Evolutionary conservation across 2,888 invertebrate species (phyloP), one percentile per base, ranked within the genome.

Genomic region (Monopis laevigella): DNA sequence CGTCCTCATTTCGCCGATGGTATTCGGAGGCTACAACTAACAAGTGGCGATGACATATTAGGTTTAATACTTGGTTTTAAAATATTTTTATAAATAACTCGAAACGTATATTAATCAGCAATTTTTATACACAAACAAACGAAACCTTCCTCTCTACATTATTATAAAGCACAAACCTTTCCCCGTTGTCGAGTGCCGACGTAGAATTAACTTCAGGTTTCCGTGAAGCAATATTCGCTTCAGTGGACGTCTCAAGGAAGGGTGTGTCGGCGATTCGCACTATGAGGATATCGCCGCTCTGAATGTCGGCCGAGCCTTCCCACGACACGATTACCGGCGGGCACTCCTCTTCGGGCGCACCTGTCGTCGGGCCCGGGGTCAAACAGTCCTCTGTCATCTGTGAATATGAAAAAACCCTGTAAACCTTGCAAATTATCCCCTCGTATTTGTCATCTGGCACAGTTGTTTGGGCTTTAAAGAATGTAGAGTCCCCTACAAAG

Each of bases 271-370:
- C 86, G 65, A 88, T 86, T 65, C 87, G 84, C 35, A 88, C 87
- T 60, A 88, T 82, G 51, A 88, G 83, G 51, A 88, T 86, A 68
- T 88, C 88, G 12, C 88, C 88, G 48, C 86, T 87, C 65, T 88
- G 88, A 50, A 88, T 86, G 65, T 87, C 87, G 24, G 84, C 84
- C 45, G 84, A 72, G 35, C 86, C 87, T 56, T 87, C 86, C 88
- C 88, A 88, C 45, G 84, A 85, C 48, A 84, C 75, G 51, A 84
- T 71, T 68, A 82, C 80, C 49, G 84, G 82, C 49, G 78, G 72
- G 52, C 86, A 86, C 49, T 82, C 82, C 47, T 75, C 80, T 45
- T 72, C 80, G 43, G 52, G 50, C 48, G 54, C 58, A 27, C 44
- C 44, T 18, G 39, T 3, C 42, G 45, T n/a, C 42, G 57, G 54